phyloP scores from a whole-genome alignment of 2,888 invertebrate genomes.

The Lasius platythorax region DNA sequence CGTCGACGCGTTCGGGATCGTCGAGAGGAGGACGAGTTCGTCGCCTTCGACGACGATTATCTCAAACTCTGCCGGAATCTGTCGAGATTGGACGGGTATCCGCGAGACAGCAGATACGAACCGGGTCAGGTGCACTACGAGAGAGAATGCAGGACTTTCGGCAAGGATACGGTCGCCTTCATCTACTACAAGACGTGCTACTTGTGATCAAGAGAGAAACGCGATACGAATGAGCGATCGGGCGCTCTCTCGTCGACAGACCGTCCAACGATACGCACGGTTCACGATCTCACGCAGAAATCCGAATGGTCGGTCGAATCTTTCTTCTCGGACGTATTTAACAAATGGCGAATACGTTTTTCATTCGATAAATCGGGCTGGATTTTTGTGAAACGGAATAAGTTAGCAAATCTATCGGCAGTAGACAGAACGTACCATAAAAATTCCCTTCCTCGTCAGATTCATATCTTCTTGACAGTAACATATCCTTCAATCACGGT shows the following conservation, averaged over 20 bases:
- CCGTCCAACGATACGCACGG: constrained; percentile 24
- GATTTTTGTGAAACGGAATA: neutral
- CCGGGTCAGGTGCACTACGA: constrained; percentile 85
- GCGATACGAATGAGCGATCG: constrained; percentile 22
- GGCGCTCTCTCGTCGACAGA: constrained; percentile 11
- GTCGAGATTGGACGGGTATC: constrained; percentile 75
- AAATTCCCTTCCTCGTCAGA: constrained; percentile 14
- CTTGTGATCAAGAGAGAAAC: constrained; percentile 80
- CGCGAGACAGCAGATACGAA: constrained; percentile 75
- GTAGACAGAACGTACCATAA: neutral
- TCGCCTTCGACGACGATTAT: constrained; percentile 77
- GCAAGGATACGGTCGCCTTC: constrained; percentile 84
- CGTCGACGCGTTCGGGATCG: constrained; percentile 42
- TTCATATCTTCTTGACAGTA: constrained; percentile 36
- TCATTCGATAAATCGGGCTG: neutral
- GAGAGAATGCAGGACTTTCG: constrained; percentile 84
- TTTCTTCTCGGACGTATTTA: constrained; percentile 30
- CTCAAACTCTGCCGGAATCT: constrained; percentile 78
- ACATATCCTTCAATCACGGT: constrained; percentile 38
- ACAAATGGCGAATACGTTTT: constrained; percentile 11
- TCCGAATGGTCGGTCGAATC: constrained; percentile 1
- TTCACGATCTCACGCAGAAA: constrained; percentile 21
- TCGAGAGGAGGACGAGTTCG: constrained; percentile 56
- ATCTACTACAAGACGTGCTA: constrained; percentile 85
- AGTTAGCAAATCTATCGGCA: neutral